Evolutionary conservation across 30 jellyfish, hydroid and myxozoan species (phyloP).

Genomic region (Cassiopea andromeda): DNA sequence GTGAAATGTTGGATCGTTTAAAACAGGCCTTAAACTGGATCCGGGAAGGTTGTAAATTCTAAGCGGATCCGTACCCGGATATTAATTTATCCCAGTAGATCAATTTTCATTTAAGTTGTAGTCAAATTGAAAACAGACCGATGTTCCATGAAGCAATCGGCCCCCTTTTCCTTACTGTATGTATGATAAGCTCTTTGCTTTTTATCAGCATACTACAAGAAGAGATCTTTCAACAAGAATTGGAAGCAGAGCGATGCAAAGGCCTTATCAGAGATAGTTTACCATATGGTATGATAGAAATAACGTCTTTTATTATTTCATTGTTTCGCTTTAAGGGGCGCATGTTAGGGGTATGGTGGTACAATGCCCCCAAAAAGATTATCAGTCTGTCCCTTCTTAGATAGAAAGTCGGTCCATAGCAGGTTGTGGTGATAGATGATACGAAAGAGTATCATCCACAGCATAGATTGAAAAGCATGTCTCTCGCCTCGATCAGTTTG

Average conservation of each 20-base stretch:
- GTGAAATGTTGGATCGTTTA: no score
- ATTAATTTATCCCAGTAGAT: background rate
- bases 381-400: no score
- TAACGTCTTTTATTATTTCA: background rate
- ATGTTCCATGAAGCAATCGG: no score
- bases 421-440: no score
- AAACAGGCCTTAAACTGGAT: background rate
- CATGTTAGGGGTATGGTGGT: background rate
- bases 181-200: background rate
- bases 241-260: conserved; percentile 75
- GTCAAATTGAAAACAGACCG: no score
- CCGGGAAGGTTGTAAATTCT: background rate
- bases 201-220: conserved; percentile 60
- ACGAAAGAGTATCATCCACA: no score
- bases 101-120: no score
- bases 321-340: background rate
- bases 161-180: no score
- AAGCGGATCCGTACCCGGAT: background rate
- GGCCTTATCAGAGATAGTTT: conserved; percentile 76
- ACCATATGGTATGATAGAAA: conserved; percentile 66
- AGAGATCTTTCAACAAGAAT: conserved; percentile 66
- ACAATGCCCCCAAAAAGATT: no score
- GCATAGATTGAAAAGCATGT: no score
- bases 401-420: no score
- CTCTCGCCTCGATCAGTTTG: no score